phyloP scores from a whole-genome alignment of 2,888 invertebrate species.

The Mellilla xanthometata region DNA sequence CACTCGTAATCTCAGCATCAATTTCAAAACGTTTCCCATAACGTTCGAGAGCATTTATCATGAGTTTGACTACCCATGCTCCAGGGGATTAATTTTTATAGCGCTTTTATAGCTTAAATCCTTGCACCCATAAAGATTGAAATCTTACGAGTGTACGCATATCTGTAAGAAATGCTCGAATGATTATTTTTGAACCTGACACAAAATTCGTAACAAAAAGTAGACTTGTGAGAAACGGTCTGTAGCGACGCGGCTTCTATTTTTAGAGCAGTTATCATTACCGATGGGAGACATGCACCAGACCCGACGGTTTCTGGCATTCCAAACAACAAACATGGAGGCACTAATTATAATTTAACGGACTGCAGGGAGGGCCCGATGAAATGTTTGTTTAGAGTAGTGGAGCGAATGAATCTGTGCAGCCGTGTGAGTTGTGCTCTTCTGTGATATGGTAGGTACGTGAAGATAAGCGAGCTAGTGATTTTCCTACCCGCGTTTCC shows the following conservation, averaged over 20 bases:
- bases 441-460: not conserved
- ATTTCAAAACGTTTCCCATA: conserved; percentile 9
- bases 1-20: conserved; percentile 5
- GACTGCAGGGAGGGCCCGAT: conserved; percentile 26
- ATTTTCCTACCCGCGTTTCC: conserved; percentile 6
- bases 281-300: conserved; percentile 51
- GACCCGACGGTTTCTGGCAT: conserved; percentile 45
- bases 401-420: conserved; percentile 17
- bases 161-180: not conserved
- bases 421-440: conserved; percentile 6
- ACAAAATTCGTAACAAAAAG: conserved; percentile 1
- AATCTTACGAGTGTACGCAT: conserved; percentile 1
- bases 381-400: conserved; percentile 29
- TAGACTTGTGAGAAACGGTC: conserved; percentile 16
- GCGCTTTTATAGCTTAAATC: conserved; percentile 6
- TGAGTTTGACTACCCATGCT: conserved; percentile 3
- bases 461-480: not conserved
- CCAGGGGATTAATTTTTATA: conserved; percentile 10
- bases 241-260: conserved; percentile 16
- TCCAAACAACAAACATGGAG: conserved; percentile 55
- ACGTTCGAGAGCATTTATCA: conserved; percentile 11
- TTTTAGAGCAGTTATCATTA: conserved; percentile 30
- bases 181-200: conserved; percentile 1
- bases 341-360: conserved; percentile 49
- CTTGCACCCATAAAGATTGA: conserved; percentile 4